Evolutionary conservation across 2,113 vertebrate genomes (phyloP), one percentile per base, ranked within the genome.

Genomic region (Grammomys dolichurus): DNA sequence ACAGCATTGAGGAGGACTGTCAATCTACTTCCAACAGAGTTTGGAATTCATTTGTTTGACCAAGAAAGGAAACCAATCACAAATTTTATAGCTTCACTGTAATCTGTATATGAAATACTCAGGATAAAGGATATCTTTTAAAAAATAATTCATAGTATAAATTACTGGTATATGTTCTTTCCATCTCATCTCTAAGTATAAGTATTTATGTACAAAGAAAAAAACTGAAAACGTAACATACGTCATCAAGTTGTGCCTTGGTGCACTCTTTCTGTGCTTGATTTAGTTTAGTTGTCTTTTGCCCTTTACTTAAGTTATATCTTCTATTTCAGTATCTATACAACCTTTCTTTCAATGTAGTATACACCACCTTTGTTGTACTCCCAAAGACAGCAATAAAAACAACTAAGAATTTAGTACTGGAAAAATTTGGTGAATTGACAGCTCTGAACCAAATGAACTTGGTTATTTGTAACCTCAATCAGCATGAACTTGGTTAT

Each of bases 171-270:
- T 72, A 58, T 90, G n/a, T 75, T 56, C 84, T 24, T 1, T 85
- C 24, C 1, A 63, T 75, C 72, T 86, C 72, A 58, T 92, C 80
- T 94, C 94, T 93, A 94, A 80, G 80, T 63, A 76, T 56, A 94
- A 80, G 80, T 63, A 76, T 56, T 93, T 65, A 76, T 84, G 24
- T 73, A 75, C 0, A 31, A 91, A 65, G 11, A 43, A 24, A n/a
- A 56, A 43, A 65, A 67, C 33, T 28, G 28, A 58, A 94, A 70
- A 96, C 77, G 5, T n/a, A 43, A 26, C 5, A 69, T 48, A 67
- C 4, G 1, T 22, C 5, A 8, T 72, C 81, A 91, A 48, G 9
- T 22, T 90, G 17, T 36, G 3, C n/a, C 2, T 85, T 84, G 7
- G 4, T 14, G 2, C 0, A 5, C 0, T 5, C 28, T 58, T 72